These are phyloP conservation scores for Oriolus oriolus DNA, from an alignment of 2,113 vertebrate genomes.

Conservation along the genomic window DNA sequence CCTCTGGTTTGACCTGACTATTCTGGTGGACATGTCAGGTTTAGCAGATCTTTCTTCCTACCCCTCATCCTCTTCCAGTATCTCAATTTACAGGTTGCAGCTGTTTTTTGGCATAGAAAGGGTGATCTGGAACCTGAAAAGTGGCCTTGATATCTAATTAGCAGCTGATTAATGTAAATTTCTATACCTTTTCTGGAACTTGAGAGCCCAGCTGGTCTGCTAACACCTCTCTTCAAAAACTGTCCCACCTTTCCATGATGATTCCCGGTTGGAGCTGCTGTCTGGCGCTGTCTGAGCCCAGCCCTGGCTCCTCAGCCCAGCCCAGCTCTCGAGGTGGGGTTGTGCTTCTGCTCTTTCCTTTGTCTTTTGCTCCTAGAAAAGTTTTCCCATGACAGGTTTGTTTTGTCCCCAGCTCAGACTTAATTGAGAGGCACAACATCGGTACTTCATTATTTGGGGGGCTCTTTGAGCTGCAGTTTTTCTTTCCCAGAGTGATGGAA, in stretches of 20 bases:
- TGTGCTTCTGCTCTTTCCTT: neutral
- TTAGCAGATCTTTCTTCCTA: neutral
- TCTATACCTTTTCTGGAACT: neutral
- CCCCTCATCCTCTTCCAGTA: accelerated
- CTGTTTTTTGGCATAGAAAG: neutral
- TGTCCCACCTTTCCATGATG: accelerated
- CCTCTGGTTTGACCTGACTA: neutral
- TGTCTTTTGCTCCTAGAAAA: neutral
- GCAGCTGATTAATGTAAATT: neutral
- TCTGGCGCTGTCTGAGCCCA: neutral
- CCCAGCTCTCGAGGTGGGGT: accelerated
- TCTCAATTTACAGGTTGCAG: neutral
- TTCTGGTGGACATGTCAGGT: neutral
- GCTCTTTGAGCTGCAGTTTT: neutral
- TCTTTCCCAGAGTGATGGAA: neutral
- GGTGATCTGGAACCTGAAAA: neutral
- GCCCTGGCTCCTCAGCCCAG: neutral
- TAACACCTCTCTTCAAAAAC: neutral
- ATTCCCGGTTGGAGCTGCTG: accelerated
- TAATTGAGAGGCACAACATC: neutral
- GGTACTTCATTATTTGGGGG: neutral
- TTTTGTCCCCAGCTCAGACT: neutral
- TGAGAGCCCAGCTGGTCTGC: neutral
- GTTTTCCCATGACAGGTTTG: neutral
- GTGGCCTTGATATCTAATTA: neutral